A percentile compares a stretch with the other conserved stretches of the same genome.
Evolutionary conservation across 2,797 vertebrate species (phyloP).

Genomic region (Oreonectes daqikongensis): DNA sequence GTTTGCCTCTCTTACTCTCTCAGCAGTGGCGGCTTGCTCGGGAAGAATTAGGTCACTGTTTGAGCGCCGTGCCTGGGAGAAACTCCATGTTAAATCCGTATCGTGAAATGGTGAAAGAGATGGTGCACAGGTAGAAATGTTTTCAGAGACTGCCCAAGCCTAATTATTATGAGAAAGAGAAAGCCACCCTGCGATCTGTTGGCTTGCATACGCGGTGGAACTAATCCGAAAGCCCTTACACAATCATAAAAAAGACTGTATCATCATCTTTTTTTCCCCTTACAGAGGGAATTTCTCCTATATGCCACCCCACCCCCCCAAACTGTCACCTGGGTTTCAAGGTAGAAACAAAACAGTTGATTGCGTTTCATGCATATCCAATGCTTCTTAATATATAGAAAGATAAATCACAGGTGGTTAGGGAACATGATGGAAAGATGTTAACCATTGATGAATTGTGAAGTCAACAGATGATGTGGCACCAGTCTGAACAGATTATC

Average conservation of each 20-base stretch:
- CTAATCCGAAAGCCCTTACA: slow-evolving; percentile 77
- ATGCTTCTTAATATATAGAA: slow-evolving; percentile 53
- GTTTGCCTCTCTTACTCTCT: slow-evolving; percentile 72
- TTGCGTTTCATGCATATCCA: slow-evolving; percentile 71
- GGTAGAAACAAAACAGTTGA: slow-evolving; percentile 63
- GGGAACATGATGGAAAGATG: slow-evolving; percentile 66
- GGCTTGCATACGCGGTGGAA: slow-evolving; percentile 76
- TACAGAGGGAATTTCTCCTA: slow-evolving; percentile 75
- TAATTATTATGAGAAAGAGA: slow-evolving; percentile 71
- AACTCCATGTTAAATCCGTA: slow-evolving; percentile 72
- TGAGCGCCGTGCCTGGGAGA: slow-evolving; percentile 70
- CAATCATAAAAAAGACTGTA: slow-evolving; percentile 79
- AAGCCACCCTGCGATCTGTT: slow-evolving; percentile 66
- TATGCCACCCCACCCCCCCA: slow-evolving; percentile 69
- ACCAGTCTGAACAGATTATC: slow-evolving; percentile 6
- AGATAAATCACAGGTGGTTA: slow-evolving; percentile 56
- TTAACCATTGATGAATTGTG: not conserved
- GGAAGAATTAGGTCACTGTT: slow-evolving; percentile 79
- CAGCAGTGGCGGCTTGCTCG: slow-evolving; percentile 64
- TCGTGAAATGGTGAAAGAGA: slow-evolving; percentile 53
- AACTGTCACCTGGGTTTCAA: slow-evolving; percentile 56
- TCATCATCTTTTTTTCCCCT: slow-evolving; percentile 80
- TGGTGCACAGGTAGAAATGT: slow-evolving; percentile 70
- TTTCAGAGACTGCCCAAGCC: slow-evolving; percentile 56
- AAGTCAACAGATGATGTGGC: not conserved